Evolutionary conservation across 2,888 invertebrate species (phyloP), one percentile per base, ranked within the genome.

Genomic region (Phragmatobia fuliginosa): DNA sequence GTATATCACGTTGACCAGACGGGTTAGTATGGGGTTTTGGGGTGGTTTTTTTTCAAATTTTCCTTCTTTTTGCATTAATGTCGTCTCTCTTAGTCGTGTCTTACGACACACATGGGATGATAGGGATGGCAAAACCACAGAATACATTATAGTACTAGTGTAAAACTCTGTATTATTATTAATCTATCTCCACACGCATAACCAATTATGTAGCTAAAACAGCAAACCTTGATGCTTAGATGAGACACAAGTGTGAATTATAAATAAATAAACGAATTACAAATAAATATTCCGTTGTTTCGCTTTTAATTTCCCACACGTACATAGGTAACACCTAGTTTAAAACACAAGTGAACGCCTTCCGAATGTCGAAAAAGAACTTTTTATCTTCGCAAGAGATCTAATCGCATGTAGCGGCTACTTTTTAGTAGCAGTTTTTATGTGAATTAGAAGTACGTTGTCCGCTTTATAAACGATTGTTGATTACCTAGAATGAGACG

Each of bases 291-390:
- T 52, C 25, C 11, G 52, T 25, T 28, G 28, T 28, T 56, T 56
- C 16, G 6, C 28, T 2, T 28, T 56, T 18, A 56, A 56, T 28
- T 56, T 56, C 16, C 28, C 14, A 28, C 25, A 25, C 25, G 25
- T 16, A 56, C 25, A 25, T 6, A 56, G 16, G 28, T 28, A 25
- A 25, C 28, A 56, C 56, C 56, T 56, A 28, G 28, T 16, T 28
- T 28, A 76, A 64, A 62, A 76, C 74, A 38, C 71, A 77, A 77
- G 71, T 77, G 69, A 65, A 66, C 71, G 61, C 69, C 73, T 11
- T 66, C 73, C 68, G 59, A 60, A 62, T 67, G 67, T 60, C 71
- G 41, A 63, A 58, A 31, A 68, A 38, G 49, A 36, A 38, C 52
- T 58, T 56, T 38, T 74, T 66, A 61, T 65, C 25, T 60, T 45